A percentile compares a stretch with the other conserved stretches of the same genome.
Conservation (phyloP, 2,113 vertebrate genomes). For the Aspidoscelis tigris region DNA sequence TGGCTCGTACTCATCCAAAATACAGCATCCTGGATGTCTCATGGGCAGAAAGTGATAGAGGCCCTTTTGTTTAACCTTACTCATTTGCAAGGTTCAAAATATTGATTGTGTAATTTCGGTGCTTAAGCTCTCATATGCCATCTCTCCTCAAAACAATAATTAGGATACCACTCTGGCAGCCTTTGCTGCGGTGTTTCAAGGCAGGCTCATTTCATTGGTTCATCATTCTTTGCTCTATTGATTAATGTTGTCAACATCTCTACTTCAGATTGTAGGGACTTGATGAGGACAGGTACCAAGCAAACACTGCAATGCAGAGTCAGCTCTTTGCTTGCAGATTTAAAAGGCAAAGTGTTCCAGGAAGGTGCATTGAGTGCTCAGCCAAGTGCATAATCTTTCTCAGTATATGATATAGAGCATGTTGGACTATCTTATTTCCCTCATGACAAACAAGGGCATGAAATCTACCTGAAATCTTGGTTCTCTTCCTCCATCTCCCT, state of each 20-base stretch:
- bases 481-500: neutral
- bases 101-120: slow-evolving; percentile 65
- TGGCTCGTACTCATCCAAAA: neutral
- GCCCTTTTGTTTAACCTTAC: slow-evolving; percentile 32
- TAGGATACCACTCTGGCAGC: slow-evolving; percentile 67
- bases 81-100: slow-evolving; percentile 53
- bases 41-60: neutral
- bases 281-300: slow-evolving; percentile 68
- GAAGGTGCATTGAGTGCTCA: neutral
- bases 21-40: neutral
- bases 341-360: slow-evolving; percentile 67
- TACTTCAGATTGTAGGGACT: slow-evolving; percentile 65
- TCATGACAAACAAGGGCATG: neutral
- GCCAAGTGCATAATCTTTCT: slow-evolving; percentile 19
- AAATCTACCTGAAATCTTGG: neutral
- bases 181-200: slow-evolving; percentile 68
- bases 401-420: neutral
- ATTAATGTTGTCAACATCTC: slow-evolving; percentile 86
- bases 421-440: neutral
- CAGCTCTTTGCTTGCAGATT: slow-evolving; percentile 74
- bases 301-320: slow-evolving; percentile 77
- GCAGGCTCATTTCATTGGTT: slow-evolving; percentile 83
- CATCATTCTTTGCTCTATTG: slow-evolving; percentile 91
- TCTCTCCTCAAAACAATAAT: slow-evolving; percentile 53
- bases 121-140: slow-evolving; percentile 58